Evolutionary conservation across 2,113 vertebrate genomes (phyloP).

Genomic region (Oryzias curvinotus): DNA sequence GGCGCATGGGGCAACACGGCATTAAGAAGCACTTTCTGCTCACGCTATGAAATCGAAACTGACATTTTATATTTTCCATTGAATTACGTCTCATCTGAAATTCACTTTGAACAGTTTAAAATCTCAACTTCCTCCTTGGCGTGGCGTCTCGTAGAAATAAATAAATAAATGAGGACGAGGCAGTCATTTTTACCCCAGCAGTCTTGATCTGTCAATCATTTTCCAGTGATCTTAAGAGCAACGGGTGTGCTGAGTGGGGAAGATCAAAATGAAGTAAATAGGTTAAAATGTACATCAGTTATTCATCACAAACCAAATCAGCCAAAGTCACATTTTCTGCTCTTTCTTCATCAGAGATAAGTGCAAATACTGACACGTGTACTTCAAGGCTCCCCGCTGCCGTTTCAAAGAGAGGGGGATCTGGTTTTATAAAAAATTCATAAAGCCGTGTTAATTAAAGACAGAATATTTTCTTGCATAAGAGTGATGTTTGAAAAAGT

Average conservation of each 20-base stretch:
- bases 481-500: slow-evolving; percentile 57
- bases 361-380: slow-evolving; percentile 80
- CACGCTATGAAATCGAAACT: slow-evolving; percentile 46
- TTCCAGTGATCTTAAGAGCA: slow-evolving; percentile 48
- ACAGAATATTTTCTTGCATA: slow-evolving; percentile 71
- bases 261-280: slow-evolving; percentile 77
- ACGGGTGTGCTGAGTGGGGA: slow-evolving; percentile 39
- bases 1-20: slow-evolving; percentile 24
- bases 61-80: slow-evolving; percentile 68
- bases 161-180: slow-evolving; percentile 46
- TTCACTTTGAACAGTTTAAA: slow-evolving; percentile 73
- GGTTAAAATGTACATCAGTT: slow-evolving; percentile 78
- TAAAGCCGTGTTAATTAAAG: slow-evolving; percentile 79
- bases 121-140: slow-evolving; percentile 65
- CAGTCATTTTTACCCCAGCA: slow-evolving; percentile 46
- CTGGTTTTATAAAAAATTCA: slow-evolving; percentile 76
- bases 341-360: slow-evolving; percentile 54
- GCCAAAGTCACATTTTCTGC: slow-evolving; percentile 55
- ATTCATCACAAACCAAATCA: slow-evolving; percentile 72
- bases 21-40: slow-evolving; percentile 35
- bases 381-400: slow-evolving; percentile 72
- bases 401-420: slow-evolving; percentile 69
- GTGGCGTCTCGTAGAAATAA: slow-evolving; percentile 48
- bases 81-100: slow-evolving; percentile 69
- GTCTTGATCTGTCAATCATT: slow-evolving; percentile 68